phyloP scores from a whole-genome alignment of 2,888 invertebrate species.

The Orchestes rusci region DNA sequence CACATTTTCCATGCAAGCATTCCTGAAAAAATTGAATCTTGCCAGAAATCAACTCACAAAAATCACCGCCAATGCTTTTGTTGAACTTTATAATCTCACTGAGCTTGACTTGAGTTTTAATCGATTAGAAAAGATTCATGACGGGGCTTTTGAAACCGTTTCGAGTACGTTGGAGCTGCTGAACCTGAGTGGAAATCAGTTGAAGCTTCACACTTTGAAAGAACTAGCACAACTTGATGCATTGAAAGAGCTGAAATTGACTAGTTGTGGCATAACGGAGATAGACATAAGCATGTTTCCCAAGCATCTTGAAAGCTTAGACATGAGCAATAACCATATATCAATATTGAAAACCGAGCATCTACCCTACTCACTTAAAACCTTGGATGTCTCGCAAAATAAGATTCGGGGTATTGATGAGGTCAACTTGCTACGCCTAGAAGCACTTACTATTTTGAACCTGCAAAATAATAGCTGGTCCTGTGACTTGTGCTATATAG shows the following conservation, averaged over 20 bases:
- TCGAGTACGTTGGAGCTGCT: slow-evolving; percentile 55
- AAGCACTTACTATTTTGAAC: slow-evolving; percentile 36
- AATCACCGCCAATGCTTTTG: slow-evolving; percentile 63
- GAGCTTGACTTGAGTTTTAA: slow-evolving; percentile 70
- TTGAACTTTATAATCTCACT: slow-evolving; percentile 58
- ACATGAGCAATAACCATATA: slow-evolving; percentile 66
- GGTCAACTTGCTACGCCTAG: slow-evolving; percentile 42
- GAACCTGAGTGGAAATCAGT: slow-evolving; percentile 63
- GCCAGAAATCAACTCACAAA: slow-evolving; percentile 64
- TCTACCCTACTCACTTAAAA: slow-evolving; percentile 51
- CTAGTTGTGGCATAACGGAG: slow-evolving; percentile 52
- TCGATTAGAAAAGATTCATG: slow-evolving; percentile 40
- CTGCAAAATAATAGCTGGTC: slow-evolving; percentile 60
- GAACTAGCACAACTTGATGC: slow-evolving; percentile 48
- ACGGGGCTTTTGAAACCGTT: slow-evolving; percentile 38
- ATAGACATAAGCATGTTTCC: slow-evolving; percentile 51
- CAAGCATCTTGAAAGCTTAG: slow-evolving; percentile 53
- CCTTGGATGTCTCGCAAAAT: slow-evolving; percentile 67
- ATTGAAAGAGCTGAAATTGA: slow-evolving; percentile 52
- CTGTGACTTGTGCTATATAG: slow-evolving; percentile 61
- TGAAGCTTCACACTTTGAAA: slow-evolving; percentile 50
- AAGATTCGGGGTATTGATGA: slow-evolving; percentile 56
- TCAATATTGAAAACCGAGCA: slow-evolving; percentile 48
- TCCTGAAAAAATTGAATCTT: slow-evolving; percentile 52
- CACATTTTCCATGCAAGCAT: slow-evolving; percentile 53